A percentile compares a stretch with the other conserved stretches of the same genome.
Evolutionary conservation across 2,888 invertebrate genomes (phyloP).

Genomic region (Conops quadrifasciatus): DNA sequence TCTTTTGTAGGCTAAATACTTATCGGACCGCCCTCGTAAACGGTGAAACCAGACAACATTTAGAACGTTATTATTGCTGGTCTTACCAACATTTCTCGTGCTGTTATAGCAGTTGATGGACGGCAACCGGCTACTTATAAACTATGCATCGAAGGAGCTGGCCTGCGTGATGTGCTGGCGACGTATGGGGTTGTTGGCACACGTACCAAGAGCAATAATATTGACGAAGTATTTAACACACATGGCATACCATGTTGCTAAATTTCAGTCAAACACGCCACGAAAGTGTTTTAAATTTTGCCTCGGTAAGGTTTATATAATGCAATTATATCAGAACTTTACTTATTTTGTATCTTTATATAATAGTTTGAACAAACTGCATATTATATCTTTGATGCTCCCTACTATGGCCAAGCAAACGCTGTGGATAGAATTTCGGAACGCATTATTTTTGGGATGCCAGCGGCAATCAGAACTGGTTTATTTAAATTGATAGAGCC

Average conservation of each 20-base stretch:
- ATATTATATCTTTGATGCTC: constrained; percentile 98
- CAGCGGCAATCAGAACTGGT: constrained; percentile 94
- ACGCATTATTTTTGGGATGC: constrained; percentile 97
- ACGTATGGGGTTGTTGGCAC: constrained; percentile 88
- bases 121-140: constrained; percentile 76
- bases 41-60: constrained; percentile 65
- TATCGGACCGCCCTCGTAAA: neutral
- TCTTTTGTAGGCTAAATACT: constrained; percentile 18
- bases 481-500: constrained; percentile 81
- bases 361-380: constrained; percentile 97
- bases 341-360: constrained; percentile 39
- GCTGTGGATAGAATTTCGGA: constrained; percentile 97
- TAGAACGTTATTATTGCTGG: constrained; percentile 89
- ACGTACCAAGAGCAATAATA: constrained; percentile 91
- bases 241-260: constrained; percentile 96
- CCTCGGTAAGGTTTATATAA: constrained; percentile 75
- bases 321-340: constrained; percentile 10
- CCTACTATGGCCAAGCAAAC: constrained; percentile 97
- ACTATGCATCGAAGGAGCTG: constrained; percentile 95
- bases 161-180: constrained; percentile 91
- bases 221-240: constrained; percentile 87
- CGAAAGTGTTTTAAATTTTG: constrained; percentile 97
- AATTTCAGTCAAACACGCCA: constrained; percentile 95
- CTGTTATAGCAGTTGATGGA: constrained; percentile 89
- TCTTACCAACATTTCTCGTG: constrained; percentile 83